Conservation (phyloP, 2,113 vertebrate genomes). For the Triplophysa rosa region DNA sequence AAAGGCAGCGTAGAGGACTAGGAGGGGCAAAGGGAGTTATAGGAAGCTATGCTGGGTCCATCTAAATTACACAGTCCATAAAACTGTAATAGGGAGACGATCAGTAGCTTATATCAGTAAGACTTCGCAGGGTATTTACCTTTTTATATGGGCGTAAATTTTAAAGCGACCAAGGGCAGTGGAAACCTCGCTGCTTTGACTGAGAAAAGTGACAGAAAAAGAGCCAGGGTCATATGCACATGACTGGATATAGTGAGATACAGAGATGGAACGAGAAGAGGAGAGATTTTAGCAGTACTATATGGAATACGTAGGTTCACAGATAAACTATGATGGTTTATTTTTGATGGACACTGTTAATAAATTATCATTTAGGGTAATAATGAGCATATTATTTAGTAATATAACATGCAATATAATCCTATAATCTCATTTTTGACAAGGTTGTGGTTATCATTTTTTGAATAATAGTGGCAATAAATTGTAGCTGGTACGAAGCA, state of each 20-base stretch:
- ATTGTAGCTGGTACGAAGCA: neutral
- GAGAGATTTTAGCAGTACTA: neutral
- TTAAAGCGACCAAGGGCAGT: slow-evolving; percentile 65
- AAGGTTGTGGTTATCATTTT: neutral
- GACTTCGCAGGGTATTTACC: slow-evolving; percentile 71
- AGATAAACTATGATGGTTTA: neutral
- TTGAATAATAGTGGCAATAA: neutral
- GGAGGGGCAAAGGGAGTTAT: slow-evolving; percentile 39
- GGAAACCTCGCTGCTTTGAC: slow-evolving; percentile 50
- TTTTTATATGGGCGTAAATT: slow-evolving; percentile 76
- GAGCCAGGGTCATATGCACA: neutral
- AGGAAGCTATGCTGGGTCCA: slow-evolving; percentile 58
- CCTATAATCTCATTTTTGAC: no score
- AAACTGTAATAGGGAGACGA: slow-evolving; percentile 75
- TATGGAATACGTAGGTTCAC: no score
- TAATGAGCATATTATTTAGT: no score
- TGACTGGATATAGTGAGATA: slow-evolving; percentile 4
- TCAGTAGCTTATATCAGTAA: slow-evolving; percentile 72
- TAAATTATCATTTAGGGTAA: no score
- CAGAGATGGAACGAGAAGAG: neutral
- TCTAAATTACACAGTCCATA: slow-evolving; percentile 73
- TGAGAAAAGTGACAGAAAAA: slow-evolving; percentile 20
- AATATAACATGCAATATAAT: no score
- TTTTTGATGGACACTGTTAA: neutral
- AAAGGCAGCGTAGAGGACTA: slow-evolving; percentile 20